Conservation (phyloP, 2,888 invertebrate species). For the Metallyticus violacea region DNA sequence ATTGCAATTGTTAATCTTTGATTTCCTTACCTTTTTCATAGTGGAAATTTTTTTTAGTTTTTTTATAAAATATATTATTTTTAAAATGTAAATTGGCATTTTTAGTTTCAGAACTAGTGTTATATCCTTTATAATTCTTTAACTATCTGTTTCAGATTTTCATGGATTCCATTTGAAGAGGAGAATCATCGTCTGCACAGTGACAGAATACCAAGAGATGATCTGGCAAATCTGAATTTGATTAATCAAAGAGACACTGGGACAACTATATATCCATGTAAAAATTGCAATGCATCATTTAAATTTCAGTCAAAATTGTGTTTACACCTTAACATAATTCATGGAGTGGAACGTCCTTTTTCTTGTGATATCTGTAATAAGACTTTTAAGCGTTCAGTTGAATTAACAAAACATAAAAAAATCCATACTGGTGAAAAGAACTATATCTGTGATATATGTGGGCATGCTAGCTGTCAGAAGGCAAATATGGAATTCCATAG, state of each 20-base stretch:
- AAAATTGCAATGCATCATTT: background rate
- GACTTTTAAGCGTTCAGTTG: slow-evolving; percentile 42
- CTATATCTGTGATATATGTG: slow-evolving; percentile 45
- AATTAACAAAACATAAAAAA: slow-evolving; percentile 45
- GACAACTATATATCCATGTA: background rate
- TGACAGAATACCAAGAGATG: background rate
- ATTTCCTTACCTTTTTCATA: too few species aligned
- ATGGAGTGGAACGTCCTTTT: slow-evolving; percentile 38
- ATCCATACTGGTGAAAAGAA: slow-evolving; percentile 47
- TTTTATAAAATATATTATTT: too few species aligned
- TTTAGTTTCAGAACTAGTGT: too few species aligned
- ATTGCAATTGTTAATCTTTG: too few species aligned
- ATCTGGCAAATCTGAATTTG: background rate
- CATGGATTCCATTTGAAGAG: background rate
- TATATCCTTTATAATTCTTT: too few species aligned
- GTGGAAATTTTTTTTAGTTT: too few species aligned
- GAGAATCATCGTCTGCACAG: background rate
- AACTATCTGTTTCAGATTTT: background rate
- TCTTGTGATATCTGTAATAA: slow-evolving; percentile 55
- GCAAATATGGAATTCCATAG: slow-evolving; percentile 26
- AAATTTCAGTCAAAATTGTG: background rate
- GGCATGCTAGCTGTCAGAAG: slow-evolving; percentile 30
- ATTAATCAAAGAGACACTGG: background rate
- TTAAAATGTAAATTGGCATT: too few species aligned
- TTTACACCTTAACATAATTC: background rate